Evolutionary conservation across 2,113 vertebrate genomes (phyloP).

Genomic region (Halichoerus grypus): DNA sequence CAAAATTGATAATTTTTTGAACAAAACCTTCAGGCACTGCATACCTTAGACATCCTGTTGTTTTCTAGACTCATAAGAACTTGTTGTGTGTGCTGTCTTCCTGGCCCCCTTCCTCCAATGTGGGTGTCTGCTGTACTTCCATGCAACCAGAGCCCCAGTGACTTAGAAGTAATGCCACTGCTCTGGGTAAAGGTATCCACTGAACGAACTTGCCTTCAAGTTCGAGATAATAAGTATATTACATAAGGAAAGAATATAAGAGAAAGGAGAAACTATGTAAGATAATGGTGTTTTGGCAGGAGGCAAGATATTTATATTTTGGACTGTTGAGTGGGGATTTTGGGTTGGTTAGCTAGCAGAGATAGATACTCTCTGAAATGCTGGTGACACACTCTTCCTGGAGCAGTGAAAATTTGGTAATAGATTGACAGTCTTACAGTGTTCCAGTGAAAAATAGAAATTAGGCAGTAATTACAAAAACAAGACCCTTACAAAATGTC

Average conservation of each 20-base stretch:
- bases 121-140: no score
- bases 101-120: not conserved
- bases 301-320: constrained; percentile 3
- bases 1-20: not conserved
- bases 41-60: not conserved
- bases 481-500: not conserved
- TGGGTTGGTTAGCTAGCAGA: not conserved
- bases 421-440: not conserved
- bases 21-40: not conserved
- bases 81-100: not conserved
- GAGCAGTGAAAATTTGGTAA: constrained; percentile 23
- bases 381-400: not conserved
- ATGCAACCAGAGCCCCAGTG: not conserved
- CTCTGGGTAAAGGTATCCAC: not conserved
- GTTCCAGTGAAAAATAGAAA: constrained; percentile 26
- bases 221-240: not conserved
- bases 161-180: not conserved
- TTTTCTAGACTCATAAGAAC: not conserved
- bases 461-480: constrained; percentile 9
- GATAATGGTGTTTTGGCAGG: not conserved
- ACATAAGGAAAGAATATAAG: not conserved
- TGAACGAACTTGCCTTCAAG: not conserved
- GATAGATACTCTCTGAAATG: not conserved
- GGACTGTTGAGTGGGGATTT: not conserved
- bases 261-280: not conserved